Evolutionary conservation across 2,113 vertebrate genomes (phyloP).

Genomic region (Heterotilapia buettikoferi): DNA sequence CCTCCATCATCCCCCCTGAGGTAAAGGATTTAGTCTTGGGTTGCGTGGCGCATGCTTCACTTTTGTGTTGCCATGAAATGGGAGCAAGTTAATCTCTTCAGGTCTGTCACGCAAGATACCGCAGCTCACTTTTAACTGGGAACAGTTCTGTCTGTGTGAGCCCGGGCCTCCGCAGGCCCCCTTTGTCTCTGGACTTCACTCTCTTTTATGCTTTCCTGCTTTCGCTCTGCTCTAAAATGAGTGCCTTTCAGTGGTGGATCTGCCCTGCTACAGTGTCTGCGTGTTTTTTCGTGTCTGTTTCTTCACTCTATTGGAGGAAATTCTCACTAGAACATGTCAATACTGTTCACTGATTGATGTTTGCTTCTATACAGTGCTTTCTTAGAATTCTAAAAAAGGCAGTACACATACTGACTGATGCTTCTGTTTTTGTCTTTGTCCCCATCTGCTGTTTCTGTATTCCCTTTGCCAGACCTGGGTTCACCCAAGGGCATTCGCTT

Average conservation of each 20-base stretch:
- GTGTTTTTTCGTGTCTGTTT: neutral
- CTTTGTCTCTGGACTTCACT: slow-evolving; percentile 42
- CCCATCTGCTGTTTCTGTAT: slow-evolving; percentile 4
- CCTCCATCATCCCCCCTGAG: slow-evolving; percentile 37
- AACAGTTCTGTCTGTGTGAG: slow-evolving; percentile 28
- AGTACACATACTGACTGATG: neutral
- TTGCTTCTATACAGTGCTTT: neutral
- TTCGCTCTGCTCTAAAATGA: neutral
- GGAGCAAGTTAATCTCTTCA: slow-evolving; percentile 68
- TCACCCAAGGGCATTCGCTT: slow-evolving; percentile 84
- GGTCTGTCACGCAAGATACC: slow-evolving; percentile 65
- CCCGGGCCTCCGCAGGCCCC: slow-evolving; percentile 5
- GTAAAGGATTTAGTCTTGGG: slow-evolving; percentile 58
- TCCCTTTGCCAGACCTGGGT: slow-evolving; percentile 74
- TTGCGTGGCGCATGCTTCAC: slow-evolving; percentile 62
- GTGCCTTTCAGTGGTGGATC: slow-evolving; percentile 10
- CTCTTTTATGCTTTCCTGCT: neutral
- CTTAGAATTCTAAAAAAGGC: neutral
- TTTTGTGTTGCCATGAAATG: slow-evolving; percentile 66
- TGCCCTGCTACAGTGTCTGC: neutral
- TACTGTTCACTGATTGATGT: neutral
- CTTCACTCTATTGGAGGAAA: neutral
- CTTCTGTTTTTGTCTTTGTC: neutral
- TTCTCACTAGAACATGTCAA: neutral
- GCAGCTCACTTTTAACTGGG: slow-evolving; percentile 13